Percentiles rank a stretch among this genome's conserved stretches.
Evolutionary conservation across 2,888 invertebrate species (phyloP).

Genomic region (Tetragnatha montana): DNA sequence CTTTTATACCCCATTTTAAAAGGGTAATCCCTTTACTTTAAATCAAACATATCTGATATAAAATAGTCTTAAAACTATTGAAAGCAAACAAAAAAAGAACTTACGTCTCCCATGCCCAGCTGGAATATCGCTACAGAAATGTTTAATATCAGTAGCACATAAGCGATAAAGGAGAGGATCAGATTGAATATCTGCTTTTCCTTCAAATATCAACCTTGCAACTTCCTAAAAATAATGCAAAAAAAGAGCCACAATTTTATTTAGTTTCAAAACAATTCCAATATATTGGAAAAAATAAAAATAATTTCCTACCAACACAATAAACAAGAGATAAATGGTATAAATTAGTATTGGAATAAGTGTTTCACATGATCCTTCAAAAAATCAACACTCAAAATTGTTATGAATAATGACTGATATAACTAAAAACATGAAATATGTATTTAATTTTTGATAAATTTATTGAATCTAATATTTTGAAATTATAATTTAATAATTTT

Average conservation of each 20-base stretch:
- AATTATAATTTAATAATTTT: no score
- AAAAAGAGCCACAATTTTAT: neutral
- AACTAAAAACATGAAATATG: no score
- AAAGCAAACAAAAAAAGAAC: constrained; percentile 74
- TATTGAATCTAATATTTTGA: no score
- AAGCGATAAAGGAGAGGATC: constrained; percentile 93
- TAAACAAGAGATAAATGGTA: no score
- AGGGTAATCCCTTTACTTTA: neutral
- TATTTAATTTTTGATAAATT: no score
- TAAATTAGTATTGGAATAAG: no score
- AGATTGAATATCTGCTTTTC: constrained; percentile 94
- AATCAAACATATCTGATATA: neutral
- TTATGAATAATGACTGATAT: no score
- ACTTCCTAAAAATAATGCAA: constrained; percentile 81
- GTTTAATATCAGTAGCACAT: constrained; percentile 85
- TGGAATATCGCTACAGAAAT: constrained; percentile 79
- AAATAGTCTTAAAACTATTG: neutral
- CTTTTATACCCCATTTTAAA: neutral
- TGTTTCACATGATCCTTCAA: no score
- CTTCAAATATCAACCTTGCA: constrained; percentile 88
- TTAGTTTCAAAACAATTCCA: neutral
- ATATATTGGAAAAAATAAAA: no score
- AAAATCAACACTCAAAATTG: no score
- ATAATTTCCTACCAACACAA: no score
- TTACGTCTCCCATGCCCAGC: constrained; percentile 94